phyloP scores from a whole-genome alignment of 2,888 invertebrate species.

The Thecophora atra region DNA sequence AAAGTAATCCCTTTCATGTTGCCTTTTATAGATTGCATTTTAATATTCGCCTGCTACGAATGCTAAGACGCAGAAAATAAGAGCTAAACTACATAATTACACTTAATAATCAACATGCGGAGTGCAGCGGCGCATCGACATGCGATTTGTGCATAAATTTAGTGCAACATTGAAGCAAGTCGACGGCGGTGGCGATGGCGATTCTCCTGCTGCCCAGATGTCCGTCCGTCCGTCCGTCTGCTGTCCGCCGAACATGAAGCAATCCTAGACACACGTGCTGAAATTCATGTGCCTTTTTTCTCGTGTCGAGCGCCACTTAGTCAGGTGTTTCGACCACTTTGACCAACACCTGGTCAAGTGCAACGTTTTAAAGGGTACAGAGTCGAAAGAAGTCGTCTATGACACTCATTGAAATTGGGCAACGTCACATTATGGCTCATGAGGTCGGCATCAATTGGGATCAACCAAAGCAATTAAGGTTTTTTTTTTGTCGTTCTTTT shows the following conservation, averaged over 20 bases:
- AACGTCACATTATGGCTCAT: no score
- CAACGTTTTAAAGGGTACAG: no score
- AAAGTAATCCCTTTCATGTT: no score
- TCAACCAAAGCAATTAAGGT: no score
- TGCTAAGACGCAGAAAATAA: neutral
- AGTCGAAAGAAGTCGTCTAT: no score
- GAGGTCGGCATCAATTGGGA: no score
- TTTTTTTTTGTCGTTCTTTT: no score
- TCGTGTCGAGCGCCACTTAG: neutral
- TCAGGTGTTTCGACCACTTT: no score
- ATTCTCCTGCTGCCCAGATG: neutral
- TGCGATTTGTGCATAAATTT: constrained; percentile 14
- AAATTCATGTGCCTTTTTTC: neutral
- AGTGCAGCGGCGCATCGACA: constrained; percentile 4
- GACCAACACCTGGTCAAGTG: no score
- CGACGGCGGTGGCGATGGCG: neutral
- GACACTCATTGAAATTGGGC: no score
- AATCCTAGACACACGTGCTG: neutral
- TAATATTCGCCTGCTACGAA: no score
- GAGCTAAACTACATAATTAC: neutral
- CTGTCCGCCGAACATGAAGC: neutral
- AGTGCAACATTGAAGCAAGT: neutral
- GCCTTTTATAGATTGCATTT: no score
- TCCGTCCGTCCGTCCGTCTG: constrained; percentile 1
- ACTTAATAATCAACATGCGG: constrained; percentile 9